Evolutionary conservation across 2,113 vertebrate species (phyloP).

Genomic region (Eulemur macaco): DNA sequence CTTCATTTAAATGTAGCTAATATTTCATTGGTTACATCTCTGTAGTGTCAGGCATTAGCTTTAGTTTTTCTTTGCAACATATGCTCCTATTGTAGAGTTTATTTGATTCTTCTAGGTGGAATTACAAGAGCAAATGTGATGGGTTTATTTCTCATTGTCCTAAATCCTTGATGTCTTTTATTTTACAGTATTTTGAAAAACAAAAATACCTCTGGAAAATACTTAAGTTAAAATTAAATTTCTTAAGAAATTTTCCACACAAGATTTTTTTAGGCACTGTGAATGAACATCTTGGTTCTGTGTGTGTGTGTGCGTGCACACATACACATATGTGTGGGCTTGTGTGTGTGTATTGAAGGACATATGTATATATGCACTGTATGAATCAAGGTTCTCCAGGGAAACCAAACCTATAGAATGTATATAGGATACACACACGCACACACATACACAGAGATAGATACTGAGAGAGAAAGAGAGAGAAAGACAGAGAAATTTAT

Average conservation of each 20-base stretch:
- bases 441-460: background rate
- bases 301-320: background rate
- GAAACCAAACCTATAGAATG: background rate
- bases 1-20: background rate
- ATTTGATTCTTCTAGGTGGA: background rate
- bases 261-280: background rate
- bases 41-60: background rate
- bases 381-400: background rate
- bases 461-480: background rate
- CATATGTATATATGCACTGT: background rate
- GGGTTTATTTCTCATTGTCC: conserved; percentile 30
- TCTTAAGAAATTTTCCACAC: background rate
- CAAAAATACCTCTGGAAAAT: background rate
- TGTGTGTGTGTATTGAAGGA: background rate
- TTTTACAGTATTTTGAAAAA: background rate
- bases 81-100: background rate
- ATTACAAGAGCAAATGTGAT: background rate
- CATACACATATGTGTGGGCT: background rate
- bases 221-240: background rate
- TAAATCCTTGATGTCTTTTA: background rate
- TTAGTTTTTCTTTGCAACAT: conserved; percentile 28
- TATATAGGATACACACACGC: background rate
- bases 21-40: background rate
- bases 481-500: background rate
- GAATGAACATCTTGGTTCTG: background rate